These are phyloP conservation scores for Pachliopta kotzebuea DNA, from an alignment of 2,888 invertebrate genomes.

Conservation along the genomic window DNA sequence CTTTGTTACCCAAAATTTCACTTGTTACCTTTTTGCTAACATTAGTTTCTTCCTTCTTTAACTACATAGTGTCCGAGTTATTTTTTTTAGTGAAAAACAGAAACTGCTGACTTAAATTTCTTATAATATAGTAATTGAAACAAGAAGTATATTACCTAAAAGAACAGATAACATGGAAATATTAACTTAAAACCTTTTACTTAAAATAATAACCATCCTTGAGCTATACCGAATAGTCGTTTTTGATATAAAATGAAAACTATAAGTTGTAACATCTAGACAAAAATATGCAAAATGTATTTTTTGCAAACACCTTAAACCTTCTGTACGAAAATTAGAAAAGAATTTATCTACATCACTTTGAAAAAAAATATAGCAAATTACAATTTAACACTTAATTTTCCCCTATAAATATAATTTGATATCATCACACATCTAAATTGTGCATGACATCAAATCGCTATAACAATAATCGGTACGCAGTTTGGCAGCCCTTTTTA, in stretches of 20 bases:
- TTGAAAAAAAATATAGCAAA: background rate
- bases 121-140: background rate
- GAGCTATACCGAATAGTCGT: too few relatives aligned
- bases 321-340: background rate
- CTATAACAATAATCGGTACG: constrained; percentile 23
- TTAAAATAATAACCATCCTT: too few relatives aligned
- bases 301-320: background rate
- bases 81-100: background rate
- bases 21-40: background rate
- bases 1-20: background rate
- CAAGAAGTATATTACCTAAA: background rate
- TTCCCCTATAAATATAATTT: background rate
- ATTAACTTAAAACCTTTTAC: background rate
- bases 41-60: background rate
- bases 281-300: background rate
- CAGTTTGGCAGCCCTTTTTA: constrained; percentile 75
- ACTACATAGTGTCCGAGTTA: background rate
- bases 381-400: background rate
- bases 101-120: background rate
- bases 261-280: background rate
- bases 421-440: background rate
- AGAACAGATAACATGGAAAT: background rate
- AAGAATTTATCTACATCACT: background rate
- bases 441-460: background rate
- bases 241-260: too few relatives aligned